Conservation (phyloP, 2,888 invertebrate species). For the Eupithecia inturbata region DNA sequence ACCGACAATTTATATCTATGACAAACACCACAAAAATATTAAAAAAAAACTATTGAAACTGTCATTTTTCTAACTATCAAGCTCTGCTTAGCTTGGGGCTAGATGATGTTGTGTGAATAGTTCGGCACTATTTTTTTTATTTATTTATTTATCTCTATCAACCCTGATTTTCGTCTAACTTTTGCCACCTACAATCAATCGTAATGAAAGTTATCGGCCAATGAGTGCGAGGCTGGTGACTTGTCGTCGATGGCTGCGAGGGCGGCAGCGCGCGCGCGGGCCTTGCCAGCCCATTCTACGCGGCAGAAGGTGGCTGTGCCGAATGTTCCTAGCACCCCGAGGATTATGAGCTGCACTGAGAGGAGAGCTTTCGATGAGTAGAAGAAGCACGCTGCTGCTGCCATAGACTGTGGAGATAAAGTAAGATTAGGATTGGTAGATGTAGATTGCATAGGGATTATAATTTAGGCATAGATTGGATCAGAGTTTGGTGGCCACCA, state of each 20-base stretch:
- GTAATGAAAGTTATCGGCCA: slow-evolving; percentile 74
- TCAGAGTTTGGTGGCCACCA: no score
- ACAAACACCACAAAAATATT: not conserved
- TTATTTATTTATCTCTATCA: not conserved
- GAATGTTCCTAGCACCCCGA: slow-evolving; percentile 87
- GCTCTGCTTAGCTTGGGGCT: no score
- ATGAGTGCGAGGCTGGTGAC: slow-evolving; percentile 64
- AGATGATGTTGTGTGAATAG: no score
- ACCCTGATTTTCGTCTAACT: slow-evolving; percentile 19
- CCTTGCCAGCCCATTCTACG: slow-evolving; percentile 87
- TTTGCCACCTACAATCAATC: slow-evolving; percentile 58
- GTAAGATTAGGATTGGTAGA: not conserved
- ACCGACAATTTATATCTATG: not conserved
- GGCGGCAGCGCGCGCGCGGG: slow-evolving; percentile 64
- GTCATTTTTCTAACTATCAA: no score
- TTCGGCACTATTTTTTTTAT: no score
- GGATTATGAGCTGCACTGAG: slow-evolving; percentile 88
- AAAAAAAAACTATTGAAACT: not conserved
- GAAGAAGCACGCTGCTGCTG: slow-evolving; percentile 93
- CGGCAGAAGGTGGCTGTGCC: slow-evolving; percentile 91
- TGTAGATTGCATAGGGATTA: not conserved
- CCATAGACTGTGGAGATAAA: slow-evolving; percentile 86
- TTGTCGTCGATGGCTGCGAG: slow-evolving; percentile 65
- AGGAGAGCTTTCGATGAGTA: slow-evolving; percentile 90
- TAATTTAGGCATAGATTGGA: no score